Evolutionary conservation across 2,888 invertebrate species (phyloP).

Genomic region (Thymelicus acteon): DNA sequence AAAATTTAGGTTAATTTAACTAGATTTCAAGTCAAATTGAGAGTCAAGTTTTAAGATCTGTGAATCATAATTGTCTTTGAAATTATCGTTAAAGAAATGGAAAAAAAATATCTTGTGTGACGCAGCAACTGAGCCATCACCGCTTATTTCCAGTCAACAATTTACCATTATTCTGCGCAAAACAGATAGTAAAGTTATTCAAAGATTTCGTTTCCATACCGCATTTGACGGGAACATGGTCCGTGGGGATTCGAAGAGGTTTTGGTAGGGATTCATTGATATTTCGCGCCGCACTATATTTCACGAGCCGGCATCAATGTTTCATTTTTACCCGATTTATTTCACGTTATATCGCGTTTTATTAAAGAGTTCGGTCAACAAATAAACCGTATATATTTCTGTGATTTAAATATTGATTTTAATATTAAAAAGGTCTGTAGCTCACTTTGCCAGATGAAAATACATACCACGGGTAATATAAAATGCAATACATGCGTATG

Average conservation of each 20-base stretch:
- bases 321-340: constrained; percentile 29
- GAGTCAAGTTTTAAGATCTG: too few relatives aligned
- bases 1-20: too few relatives aligned
- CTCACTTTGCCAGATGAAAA: too few relatives aligned
- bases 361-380: constrained; percentile 6
- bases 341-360: constrained; percentile 9
- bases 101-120: too few relatives aligned
- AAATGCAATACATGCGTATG: too few relatives aligned
- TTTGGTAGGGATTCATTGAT: constrained; percentile 25
- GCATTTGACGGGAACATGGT: constrained; percentile 1
- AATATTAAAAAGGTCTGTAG: background rate
- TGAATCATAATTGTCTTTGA: too few relatives aligned
- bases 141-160: background rate
- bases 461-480: too few relatives aligned
- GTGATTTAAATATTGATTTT: background rate
- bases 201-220: constrained; percentile 17
- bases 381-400: background rate
- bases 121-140: too few relatives aligned
- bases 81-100: too few relatives aligned
- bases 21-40: too few relatives aligned
- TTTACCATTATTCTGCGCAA: constrained; percentile 10
- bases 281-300: constrained; percentile 27
- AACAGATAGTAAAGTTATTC: constrained; percentile 14
- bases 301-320: constrained; percentile 10
- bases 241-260: constrained; percentile 12